Evolutionary conservation across 1,140 invertebrate genomes (phyloP), one percentile per base, ranked within the genome.

Genomic region (Drosophila pallidifrons): DNA sequence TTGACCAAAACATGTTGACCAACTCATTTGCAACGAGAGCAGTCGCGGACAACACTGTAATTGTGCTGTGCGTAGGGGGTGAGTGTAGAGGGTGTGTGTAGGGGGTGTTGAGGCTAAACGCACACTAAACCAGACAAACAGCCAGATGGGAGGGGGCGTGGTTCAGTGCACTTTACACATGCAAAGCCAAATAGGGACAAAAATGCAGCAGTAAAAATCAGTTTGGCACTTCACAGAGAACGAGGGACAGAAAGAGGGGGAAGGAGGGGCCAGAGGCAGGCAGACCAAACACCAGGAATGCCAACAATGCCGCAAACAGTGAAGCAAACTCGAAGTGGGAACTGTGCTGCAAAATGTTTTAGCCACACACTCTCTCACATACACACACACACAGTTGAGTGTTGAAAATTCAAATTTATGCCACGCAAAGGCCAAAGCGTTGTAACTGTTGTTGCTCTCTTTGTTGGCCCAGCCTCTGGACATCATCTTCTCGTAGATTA

Each of bases 331-430:
- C 35, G n/a, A 11, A 57, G 32, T 41, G 28, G 25, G 58, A 52
- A 61, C 49, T 68, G 47, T 51, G 47, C 46, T 63, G 51, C 54
- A 47, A 73, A 82, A 68, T 73, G 72, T 45, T 58, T 66, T 65
- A 65, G 30, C 79, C 77, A 25, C 16, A 58, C 32, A 13, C 32
- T 11, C 7, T 6, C 10, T 20, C 0, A 8, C 45, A 6, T n/a
- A n/a, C 10, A 13, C 35, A 2, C 15, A 20, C 8, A 20, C 32
- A 41, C 32, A 52, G 38, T 30, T 61, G 54, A 11, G 58, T 87
- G 79, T 79, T 82, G 83, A 74, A 86, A 87, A 86, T 86, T 82
- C 82, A 88, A 86, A 86, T 86, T 86, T 86, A 86, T 86, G 79
- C 83, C 57, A 69, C 60, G 66, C 59, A 45, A 41, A 67, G 63